Percentiles rank a stretch among this genome's conserved stretches.
Evolutionary conservation across 2,888 invertebrate species (phyloP).

Genomic region (Oligia strigilis): DNA sequence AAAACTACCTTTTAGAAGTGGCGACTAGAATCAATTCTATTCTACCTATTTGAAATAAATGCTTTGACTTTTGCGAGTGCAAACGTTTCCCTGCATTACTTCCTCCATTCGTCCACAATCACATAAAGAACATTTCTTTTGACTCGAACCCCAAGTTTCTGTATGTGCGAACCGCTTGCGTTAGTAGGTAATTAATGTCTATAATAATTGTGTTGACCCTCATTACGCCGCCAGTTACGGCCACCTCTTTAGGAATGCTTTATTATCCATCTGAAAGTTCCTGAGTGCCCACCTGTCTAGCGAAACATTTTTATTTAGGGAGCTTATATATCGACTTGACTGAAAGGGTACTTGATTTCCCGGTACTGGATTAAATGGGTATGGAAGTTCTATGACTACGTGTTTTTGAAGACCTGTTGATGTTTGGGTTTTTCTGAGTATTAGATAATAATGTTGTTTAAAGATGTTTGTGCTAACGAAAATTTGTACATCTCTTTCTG

Average conservation of each 20-base stretch:
- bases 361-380: background rate
- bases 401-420: conserved; percentile 18
- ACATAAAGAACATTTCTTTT: conserved; percentile 27
- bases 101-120: background rate
- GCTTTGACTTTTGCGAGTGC: background rate
- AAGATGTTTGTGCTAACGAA: background rate
- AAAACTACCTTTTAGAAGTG: too few species aligned
- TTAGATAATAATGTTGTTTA: background rate
- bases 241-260: conserved; percentile 75
- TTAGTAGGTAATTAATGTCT: conserved; percentile 76
- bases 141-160: conserved; percentile 36
- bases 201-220: conserved; percentile 78
- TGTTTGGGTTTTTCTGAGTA: background rate
- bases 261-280: conserved; percentile 69
- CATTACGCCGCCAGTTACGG: conserved; percentile 73
- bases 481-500: background rate
- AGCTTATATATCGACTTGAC: conserved; percentile 22
- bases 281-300: conserved; percentile 65
- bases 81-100: conserved; percentile 22
- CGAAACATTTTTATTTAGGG: conserved; percentile 50
- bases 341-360: background rate
- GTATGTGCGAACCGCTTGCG: conserved; percentile 56
- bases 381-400: background rate
- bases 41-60: background rate
- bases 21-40: too few species aligned